A percentile compares a stretch with the other conserved stretches of the same genome.
phyloP scores from a whole-genome alignment of 2,113 vertebrate species.

The Pelobates fuscus region DNA sequence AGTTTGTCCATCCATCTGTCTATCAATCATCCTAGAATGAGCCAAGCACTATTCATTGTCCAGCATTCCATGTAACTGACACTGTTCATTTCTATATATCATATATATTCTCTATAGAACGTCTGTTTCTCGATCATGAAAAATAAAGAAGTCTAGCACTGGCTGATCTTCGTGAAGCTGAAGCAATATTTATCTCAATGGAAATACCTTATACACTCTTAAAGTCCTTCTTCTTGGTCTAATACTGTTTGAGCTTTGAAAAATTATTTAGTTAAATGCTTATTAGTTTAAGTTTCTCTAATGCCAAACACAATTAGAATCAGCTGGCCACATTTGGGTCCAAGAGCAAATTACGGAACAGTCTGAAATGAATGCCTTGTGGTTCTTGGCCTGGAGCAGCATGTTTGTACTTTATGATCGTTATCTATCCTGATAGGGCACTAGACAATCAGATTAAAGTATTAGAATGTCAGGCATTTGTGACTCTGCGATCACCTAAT shows the following conservation, averaged over 20 bases:
- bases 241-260: neutral
- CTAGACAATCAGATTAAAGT: neutral
- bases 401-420: neutral
- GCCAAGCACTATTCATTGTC: too few relatives aligned
- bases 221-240: neutral
- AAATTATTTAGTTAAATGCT: neutral
- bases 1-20: too few relatives aligned
- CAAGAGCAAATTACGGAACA: neutral
- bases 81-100: too few relatives aligned
- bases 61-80: too few relatives aligned
- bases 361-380: neutral
- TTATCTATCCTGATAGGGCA: neutral
- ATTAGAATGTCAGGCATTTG: too few relatives aligned
- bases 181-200: too few relatives aligned
- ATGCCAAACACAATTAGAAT: neutral
- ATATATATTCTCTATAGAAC: too few relatives aligned
- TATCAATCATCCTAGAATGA: too few relatives aligned
- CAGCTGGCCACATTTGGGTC: neutral
- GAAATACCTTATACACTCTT: too few relatives aligned
- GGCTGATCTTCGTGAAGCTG: too few relatives aligned
- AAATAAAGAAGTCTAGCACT: too few relatives aligned
- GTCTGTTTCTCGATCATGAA: too few relatives aligned
- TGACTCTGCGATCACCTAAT: neutral
- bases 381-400: neutral
- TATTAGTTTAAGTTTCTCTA: neutral